A percentile compares a stretch with the other conserved stretches of the same genome.
Evolutionary conservation across 2,797 vertebrate species (phyloP).

Genomic region (Crax fasciolata): DNA sequence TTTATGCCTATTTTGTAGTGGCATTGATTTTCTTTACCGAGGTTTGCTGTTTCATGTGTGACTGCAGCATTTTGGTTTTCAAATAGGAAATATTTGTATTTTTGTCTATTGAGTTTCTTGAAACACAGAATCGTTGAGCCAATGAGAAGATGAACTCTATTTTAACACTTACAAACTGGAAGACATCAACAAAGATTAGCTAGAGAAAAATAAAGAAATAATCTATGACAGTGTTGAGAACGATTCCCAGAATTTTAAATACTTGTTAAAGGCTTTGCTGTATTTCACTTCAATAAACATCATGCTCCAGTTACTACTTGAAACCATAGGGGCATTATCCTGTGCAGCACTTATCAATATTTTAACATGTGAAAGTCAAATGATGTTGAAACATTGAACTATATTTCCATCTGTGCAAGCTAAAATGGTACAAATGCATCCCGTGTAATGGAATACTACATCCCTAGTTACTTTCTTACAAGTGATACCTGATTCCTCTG

Average conservation of each 20-base stretch:
- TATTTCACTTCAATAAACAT: slow-evolving; percentile 87
- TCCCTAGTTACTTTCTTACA: slow-evolving; percentile 89
- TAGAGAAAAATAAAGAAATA: slow-evolving; percentile 62
- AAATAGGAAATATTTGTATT: neutral
- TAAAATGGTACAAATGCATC: slow-evolving; percentile 86
- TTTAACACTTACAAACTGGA: slow-evolving; percentile 40
- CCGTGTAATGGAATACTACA: slow-evolving; percentile 88
- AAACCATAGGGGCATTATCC: slow-evolving; percentile 83
- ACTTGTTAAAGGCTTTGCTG: slow-evolving; percentile 86
- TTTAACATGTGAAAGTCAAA: slow-evolving; percentile 94
- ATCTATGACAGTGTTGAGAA: slow-evolving; percentile 73
- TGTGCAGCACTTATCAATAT: slow-evolving; percentile 90
- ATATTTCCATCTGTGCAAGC: slow-evolving; percentile 92
- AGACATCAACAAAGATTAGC: slow-evolving; percentile 59
- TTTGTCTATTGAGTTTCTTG: neutral
- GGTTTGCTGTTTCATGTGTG: slow-evolving; percentile 20
- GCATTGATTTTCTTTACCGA: slow-evolving; percentile 36
- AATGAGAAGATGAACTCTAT: slow-evolving; percentile 56
- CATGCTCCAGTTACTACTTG: slow-evolving; percentile 86
- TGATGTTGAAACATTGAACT: slow-evolving; percentile 93
- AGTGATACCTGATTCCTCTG: slow-evolving; percentile 86
- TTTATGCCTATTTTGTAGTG: slow-evolving; percentile 51
- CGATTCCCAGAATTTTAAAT: slow-evolving; percentile 85
- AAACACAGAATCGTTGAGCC: neutral
- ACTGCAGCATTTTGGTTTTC: slow-evolving; percentile 16